Percentiles rank a stretch among this genome's conserved stretches.
phyloP scores from a whole-genome alignment of 2,888 invertebrate genomes.

The Xestobium rufovillosum region DNA sequence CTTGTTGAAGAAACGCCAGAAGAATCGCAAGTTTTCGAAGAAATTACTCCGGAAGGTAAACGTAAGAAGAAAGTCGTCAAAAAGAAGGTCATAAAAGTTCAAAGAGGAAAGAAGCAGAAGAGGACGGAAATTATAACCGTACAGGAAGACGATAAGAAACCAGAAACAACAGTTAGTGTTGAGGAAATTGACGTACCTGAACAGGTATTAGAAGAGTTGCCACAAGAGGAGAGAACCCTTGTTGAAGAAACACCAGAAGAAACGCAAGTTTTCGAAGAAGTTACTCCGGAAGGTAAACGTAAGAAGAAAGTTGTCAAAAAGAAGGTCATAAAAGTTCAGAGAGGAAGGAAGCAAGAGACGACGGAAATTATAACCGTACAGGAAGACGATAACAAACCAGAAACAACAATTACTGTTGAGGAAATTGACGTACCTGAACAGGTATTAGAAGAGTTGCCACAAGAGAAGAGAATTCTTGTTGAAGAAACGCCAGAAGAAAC shows the following conservation, averaged over 20 bases:
- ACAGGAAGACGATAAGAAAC: constrained; percentile 38
- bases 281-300: constrained; percentile 27
- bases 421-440: constrained; percentile 22
- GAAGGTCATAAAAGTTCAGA: constrained; percentile 33
- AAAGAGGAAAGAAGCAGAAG: constrained; percentile 33
- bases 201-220: constrained; percentile 13
- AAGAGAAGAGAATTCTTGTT: constrained; percentile 20
- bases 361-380: constrained; percentile 33
- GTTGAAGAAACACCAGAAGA: constrained; percentile 26
- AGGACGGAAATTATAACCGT: constrained; percentile 38
- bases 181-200: constrained; percentile 27
- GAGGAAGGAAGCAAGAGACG: constrained; percentile 29
- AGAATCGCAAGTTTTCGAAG: constrained; percentile 27
- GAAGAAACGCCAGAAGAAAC: constrained; percentile 27
- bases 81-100: constrained; percentile 41
- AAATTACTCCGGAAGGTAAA: constrained; percentile 23
- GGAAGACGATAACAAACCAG: constrained; percentile 25
- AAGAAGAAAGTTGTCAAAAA: constrained; percentile 36
- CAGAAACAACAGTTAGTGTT: constrained; percentile 37
- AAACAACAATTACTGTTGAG: constrained; percentile 27
- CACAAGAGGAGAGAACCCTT: constrained; percentile 9
- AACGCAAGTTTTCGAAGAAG: constrained; percentile 26
- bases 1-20: constrained; percentile 24
- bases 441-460: constrained; percentile 21
- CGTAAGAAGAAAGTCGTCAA: constrained; percentile 33